phyloP scores from a whole-genome alignment of 2,888 invertebrate species.

The Tiliacea aurago region DNA sequence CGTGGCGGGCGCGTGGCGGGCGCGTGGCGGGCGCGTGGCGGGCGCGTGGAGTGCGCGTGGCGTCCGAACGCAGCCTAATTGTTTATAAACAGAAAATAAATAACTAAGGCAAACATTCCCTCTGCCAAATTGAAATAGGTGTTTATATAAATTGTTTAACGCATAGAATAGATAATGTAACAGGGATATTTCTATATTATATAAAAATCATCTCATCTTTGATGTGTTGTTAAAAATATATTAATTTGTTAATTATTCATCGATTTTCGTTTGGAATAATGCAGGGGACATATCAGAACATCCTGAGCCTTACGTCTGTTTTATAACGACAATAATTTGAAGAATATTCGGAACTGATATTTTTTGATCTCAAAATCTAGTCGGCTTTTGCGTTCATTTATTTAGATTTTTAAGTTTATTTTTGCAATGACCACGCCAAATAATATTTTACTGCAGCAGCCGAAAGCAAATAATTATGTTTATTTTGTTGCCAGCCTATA shows the following conservation, averaged over 20 bases:
- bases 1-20: too few species aligned
- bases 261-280: constrained; percentile 45
- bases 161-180: constrained; percentile 55
- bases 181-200: constrained; percentile 59
- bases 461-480: background rate
- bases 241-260: constrained; percentile 39
- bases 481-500: constrained; percentile 12
- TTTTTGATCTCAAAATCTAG: constrained; percentile 65
- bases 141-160: constrained; percentile 51
- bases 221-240: constrained; percentile 27
- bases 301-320: constrained; percentile 55
- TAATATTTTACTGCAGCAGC: constrained; percentile 27
- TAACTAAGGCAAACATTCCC: constrained; percentile 44
- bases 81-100: constrained; percentile 40
- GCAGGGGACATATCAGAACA: constrained; percentile 66
- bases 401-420: constrained; percentile 26
- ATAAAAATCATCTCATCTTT: constrained; percentile 47
- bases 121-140: constrained; percentile 64
- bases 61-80: too few species aligned
- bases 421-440: constrained; percentile 18
- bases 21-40: too few species aligned
- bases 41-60: too few species aligned
- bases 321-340: constrained; percentile 63
- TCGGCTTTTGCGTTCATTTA: constrained; percentile 52
- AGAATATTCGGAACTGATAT: constrained; percentile 34